A percentile compares a stretch with the other conserved stretches of the same genome.
Evolutionary conservation across 2,888 invertebrate species (phyloP).

Genomic region (Pedicia rivosa): DNA sequence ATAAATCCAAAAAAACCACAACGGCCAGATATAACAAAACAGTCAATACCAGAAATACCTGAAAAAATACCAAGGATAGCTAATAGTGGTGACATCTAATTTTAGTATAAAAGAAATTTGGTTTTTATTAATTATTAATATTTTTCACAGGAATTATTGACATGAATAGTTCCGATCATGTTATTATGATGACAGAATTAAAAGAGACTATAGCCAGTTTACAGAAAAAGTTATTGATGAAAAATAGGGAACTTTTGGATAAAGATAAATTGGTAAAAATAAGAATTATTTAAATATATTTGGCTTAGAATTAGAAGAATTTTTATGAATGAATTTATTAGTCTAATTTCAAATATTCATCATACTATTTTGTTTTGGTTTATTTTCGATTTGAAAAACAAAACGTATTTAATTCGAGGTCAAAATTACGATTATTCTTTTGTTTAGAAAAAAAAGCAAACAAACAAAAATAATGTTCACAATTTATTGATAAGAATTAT

Average conservation of each 20-base stretch:
- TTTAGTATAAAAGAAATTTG: too few relatives aligned
- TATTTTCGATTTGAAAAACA: background rate
- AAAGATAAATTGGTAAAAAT: constrained; percentile 73
- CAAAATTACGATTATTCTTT: constrained; percentile 1
- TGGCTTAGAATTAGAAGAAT: too few relatives aligned
- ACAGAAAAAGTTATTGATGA: constrained; percentile 71
- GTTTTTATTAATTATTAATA: too few relatives aligned
- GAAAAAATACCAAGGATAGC: constrained; percentile 23
- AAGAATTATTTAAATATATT: too few relatives aligned
- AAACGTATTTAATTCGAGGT: background rate
- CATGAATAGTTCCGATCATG: constrained; percentile 80
- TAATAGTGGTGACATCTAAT: too few relatives aligned
- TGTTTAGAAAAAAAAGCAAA: too few relatives aligned
- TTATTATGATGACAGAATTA: constrained; percentile 86
- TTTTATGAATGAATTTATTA: too few relatives aligned
- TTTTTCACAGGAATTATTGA: constrained; percentile 55
- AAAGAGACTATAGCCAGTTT: constrained; percentile 85
- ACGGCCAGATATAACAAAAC: constrained; percentile 29
- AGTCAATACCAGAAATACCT: constrained; percentile 20
- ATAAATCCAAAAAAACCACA: constrained; percentile 29
- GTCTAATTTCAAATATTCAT: background rate
- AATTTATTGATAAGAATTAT: too few relatives aligned
- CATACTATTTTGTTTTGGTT: background rate
- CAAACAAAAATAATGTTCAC: too few relatives aligned
- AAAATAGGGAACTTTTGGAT: constrained; percentile 69